Base-by-base conservation (phyloP, 2,888 invertebrate genomes). In the Apodemia mormo region DNA sequence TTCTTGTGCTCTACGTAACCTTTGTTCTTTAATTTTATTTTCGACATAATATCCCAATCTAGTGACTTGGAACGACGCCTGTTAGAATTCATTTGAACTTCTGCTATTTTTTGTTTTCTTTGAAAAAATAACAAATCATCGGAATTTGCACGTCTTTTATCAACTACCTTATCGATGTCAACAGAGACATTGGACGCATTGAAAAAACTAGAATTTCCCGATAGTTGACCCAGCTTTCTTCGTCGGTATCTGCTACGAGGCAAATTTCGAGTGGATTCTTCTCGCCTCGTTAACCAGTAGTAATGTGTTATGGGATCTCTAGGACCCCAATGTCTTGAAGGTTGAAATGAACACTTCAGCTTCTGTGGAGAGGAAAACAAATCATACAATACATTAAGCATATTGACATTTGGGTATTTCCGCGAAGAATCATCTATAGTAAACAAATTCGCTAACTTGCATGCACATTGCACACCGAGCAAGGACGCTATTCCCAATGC, bases 281-380 rank as follows among this genome's bases (percentile, higher is more conserved):
- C 87, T 1, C 91, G 82, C 2, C 87, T 80, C 9, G 88, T 83
- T 71, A 88, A 73, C 92, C 92, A 92, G 77, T 90, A 89, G 78
- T 92, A 89, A 72, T 91, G 91, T 0, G 87, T 85, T 73, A 93
- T 89, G 7, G 92, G 92, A 74, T 92, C 92, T 49, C 90, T 80
- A 0, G 92, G 92, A 2, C 92, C 92, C 92, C 92, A 93, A 71
- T 90, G 89, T 1, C 91, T 81, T 1, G 92, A 87, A 4, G 92
- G 88, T 70, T 78, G 80, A 76, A 92, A 90, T 12, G 92, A 87
- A 40, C 88, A 84, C 74, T 84, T 87, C 71, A 92, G 75, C 75
- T 92, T 92, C 92, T 92, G 87, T 71, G 79, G 80, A 79, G 75
- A 73, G 75, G 72, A 71, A 22, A 75, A 75, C 73, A 73, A 78